Evolutionary conservation across 2,113 vertebrate species (phyloP).

Genomic region (Mixornis gularis): DNA sequence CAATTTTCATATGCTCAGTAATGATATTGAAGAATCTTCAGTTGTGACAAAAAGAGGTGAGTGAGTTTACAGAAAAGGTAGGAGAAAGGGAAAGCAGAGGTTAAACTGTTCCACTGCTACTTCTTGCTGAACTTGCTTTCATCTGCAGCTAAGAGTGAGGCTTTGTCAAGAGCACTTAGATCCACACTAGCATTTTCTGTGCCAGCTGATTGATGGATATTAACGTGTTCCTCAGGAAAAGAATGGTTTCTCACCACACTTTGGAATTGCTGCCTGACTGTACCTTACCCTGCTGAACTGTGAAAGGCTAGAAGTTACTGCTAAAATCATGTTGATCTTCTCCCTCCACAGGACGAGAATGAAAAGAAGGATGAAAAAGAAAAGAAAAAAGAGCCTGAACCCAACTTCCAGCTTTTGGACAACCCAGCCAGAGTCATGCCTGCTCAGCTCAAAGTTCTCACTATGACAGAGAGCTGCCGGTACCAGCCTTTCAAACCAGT

Average conservation of each 20-base stretch:
- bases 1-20: not conserved
- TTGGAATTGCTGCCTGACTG: not conserved
- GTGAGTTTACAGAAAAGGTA: not conserved
- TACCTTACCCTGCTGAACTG: not conserved
- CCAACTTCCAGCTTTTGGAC: conserved; percentile 92
- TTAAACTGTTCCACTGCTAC: not conserved
- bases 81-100: not conserved
- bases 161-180: not conserved
- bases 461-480: conserved; percentile 89
- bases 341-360: conserved; percentile 70
- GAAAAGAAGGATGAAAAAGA: conserved; percentile 92
- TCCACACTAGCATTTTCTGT: not conserved
- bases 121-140: not conserved
- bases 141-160: not conserved
- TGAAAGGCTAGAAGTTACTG: not conserved
- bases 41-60: not conserved
- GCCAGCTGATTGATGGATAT: not conserved
- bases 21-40: not conserved
- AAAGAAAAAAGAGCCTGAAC: conserved; percentile 97
- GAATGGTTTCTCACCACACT: not conserved
- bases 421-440: conserved; percentile 96
- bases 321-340: not conserved
- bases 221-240: not conserved
- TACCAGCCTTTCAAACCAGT: conserved; percentile 98
- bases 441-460: conserved; percentile 95